These are phyloP conservation scores for Meghimatium bilineatum DNA, from an alignment of 2,888 invertebrate species.

Conservation along the genomic window DNA sequence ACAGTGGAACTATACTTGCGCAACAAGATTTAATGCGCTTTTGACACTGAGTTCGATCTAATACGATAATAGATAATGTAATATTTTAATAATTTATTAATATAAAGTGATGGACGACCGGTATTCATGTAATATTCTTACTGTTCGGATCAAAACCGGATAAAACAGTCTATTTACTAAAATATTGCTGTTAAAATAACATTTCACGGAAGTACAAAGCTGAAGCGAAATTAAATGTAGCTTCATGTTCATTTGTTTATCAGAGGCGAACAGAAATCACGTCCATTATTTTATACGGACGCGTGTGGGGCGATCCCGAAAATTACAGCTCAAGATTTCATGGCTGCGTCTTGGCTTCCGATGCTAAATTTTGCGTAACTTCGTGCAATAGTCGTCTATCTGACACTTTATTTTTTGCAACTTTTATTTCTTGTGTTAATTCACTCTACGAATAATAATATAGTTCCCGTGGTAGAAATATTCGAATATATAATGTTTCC, in stretches of 20 bases:
- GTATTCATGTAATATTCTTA: too few species aligned
- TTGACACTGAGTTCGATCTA: too few species aligned
- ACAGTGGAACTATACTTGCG: too few species aligned
- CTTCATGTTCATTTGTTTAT: conserved; percentile 35
- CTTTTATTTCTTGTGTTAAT: neutral
- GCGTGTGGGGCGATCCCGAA: conserved; percentile 13
- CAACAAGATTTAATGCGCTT: too few species aligned
- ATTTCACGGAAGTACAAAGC: neutral
- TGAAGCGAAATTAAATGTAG: neutral
- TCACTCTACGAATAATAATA: neutral
- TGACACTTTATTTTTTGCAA: neutral
- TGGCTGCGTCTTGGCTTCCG: conserved; percentile 23
- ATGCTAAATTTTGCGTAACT: conserved; percentile 33
- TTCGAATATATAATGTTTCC: neutral
- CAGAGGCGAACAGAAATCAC: neutral
- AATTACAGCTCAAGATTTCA: conserved; percentile 35
- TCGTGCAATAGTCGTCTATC: conserved; percentile 4
- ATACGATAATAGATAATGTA: too few species aligned
- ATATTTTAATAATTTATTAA: too few species aligned
- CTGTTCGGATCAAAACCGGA: neutral
- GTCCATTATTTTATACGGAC: conserved; percentile 22
- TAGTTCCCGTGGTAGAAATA: neutral
- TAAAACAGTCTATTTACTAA: neutral
- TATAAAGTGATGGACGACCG: too few species aligned
- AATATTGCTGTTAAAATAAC: neutral